Evolutionary conservation across 2,797 vertebrate genomes (phyloP), one percentile per base, ranked within the genome.

Genomic region (Pangasius larnaudii): DNA sequence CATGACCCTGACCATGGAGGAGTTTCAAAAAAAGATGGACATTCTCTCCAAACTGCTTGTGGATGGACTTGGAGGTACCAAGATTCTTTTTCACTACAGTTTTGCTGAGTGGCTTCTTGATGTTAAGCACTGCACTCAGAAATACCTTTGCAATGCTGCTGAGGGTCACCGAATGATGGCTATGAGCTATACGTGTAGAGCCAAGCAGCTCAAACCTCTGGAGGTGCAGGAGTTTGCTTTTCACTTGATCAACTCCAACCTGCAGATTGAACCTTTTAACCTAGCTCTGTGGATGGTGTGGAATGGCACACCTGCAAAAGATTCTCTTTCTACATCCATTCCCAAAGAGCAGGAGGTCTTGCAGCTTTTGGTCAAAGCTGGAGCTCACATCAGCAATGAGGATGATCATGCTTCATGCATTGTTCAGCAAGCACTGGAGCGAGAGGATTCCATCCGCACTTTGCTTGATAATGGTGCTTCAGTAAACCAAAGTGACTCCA

Each of bases 91-190:
- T 89, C 98, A 99, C 90, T 98, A 99, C 93, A 99, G 99, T 89
- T 99, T 99, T 95, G 98, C 98, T 0, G 99, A 99, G 88, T 99
- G 99, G 99, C 93, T 99, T 58, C 94, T 99, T 86, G 98, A 99
- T 75, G 98, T 99, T n/a, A 99, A 99, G 91, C 98, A 99, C 87
- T 99, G 98, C 89, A 99, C 99, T 0, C 99, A 99, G 91, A 99
- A 99, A 91, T 99, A 99, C 93, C 90, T 99, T 87, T 99, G 99
- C 91, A 99, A 99, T 0, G 98, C 97, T 0, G 98, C 99, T 0
- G 98, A 99, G 88, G 98, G 98, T 61, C 98, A 99, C 90, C 93
- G 98, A 46, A 99, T 99, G 98, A 93, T 99, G 94, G 98, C 99
- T 0, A 99, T 99, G 98, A 99, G 98, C 92, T 99, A 98, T 80